Evolutionary conservation across 2,797 vertebrate genomes (phyloP), one percentile per base, ranked within the genome.

Genomic region (Rhynchotus rufescens): DNA sequence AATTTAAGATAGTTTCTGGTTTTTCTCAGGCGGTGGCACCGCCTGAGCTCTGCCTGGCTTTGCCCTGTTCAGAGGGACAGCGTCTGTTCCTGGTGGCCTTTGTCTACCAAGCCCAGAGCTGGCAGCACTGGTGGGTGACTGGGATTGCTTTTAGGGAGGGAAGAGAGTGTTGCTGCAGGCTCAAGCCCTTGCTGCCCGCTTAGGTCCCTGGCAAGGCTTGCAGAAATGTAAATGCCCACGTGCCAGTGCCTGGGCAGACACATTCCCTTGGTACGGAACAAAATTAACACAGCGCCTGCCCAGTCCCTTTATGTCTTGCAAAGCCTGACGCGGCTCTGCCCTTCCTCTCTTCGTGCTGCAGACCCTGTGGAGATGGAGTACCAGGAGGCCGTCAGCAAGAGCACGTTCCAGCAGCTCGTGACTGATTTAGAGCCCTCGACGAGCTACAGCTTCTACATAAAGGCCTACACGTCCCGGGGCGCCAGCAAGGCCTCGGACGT

Each of bases 311-410:
- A 23, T 21, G 36, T 61, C 64, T 68, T 45, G 3, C 65, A 23
- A 67, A 86, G 45, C 44, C 79, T 80, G 15, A 88, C 8, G 0
- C n/a, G 0, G 0, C 68, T 42, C 51, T 59, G 16, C 69, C 49
- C 61, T 65, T 45, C 66, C 12, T 8, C 36, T 28, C 65, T 75
- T 82, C 66, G 86, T 79, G 9, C 92, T 87, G 79, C 97, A 99
- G 99, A 99, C 93, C 98, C 99, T 0, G 93, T 98, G 3, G 99
- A 99, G 94, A 98, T 99, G 98, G 99, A 99, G 94, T 99, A 99
- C 28, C 99, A 99, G 97, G 99, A 99, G 95, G 99, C 99, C 2
- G 99, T 99, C 81, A 99, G 99, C 97, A 99, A 99, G 96, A 98
- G 97, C 96, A 99, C 99, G 11, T 98, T 99, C 79, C 99, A 99